Evolutionary conservation across 2,797 vertebrate species (phyloP).

Genomic region (Dipus sagitta): DNA sequence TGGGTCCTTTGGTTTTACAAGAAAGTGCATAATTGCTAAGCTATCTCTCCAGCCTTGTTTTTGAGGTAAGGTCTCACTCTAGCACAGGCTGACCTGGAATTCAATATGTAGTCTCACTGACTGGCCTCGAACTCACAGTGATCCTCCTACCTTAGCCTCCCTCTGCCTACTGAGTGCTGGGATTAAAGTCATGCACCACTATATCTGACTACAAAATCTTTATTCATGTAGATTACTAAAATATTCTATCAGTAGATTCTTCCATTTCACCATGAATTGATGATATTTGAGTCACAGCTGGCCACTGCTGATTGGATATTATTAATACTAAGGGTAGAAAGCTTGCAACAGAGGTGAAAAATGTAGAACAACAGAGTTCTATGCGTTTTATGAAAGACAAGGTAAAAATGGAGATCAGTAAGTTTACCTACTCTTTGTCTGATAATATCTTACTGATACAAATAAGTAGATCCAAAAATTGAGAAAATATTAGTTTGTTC

Average conservation of each 20-base stretch:
- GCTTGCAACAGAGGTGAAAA: background rate
- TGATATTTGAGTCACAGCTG: background rate
- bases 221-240: background rate
- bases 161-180: too few relatives aligned
- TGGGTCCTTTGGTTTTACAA: too few relatives aligned
- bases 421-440: background rate
- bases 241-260: background rate
- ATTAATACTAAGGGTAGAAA: background rate
- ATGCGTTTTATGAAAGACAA: background rate
- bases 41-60: too few relatives aligned
- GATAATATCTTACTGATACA: background rate
- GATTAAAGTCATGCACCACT: too few relatives aligned
- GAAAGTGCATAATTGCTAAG: too few relatives aligned
- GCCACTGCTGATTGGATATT: background rate
- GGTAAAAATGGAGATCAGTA: background rate
- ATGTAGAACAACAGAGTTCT: background rate
- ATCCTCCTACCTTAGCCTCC: too few relatives aligned
- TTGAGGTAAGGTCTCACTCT: too few relatives aligned
- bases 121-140: too few relatives aligned
- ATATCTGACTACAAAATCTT: background rate
- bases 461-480: background rate
- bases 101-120: too few relatives aligned
- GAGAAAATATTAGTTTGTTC: background rate
- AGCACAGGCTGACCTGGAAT: too few relatives aligned
- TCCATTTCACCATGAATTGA: background rate